Base-by-base conservation (phyloP, 2,888 invertebrate genomes). In the Caenorhabditis sp. region DNA sequence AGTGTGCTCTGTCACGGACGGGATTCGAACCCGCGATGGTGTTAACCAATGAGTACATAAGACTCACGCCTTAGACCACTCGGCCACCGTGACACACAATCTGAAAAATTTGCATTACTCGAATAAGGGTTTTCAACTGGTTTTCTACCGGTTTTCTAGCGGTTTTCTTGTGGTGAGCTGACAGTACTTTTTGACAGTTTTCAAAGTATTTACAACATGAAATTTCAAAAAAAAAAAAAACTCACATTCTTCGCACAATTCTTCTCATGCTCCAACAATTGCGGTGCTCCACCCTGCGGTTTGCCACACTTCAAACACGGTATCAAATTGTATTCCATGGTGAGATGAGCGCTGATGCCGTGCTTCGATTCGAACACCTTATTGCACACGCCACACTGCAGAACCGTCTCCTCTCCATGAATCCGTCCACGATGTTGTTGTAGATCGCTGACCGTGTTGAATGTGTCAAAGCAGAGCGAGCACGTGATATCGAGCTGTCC, bases 21-120 rank as follows among this genome's bases (percentile, higher is more conserved):
- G 68, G 68, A 68, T 59, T 68, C 68, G 68, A 68, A 68, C 68
- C 68, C 68, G 68, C 68, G 68, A 59, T 63, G 68, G 68, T 62
- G 19, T 59, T 10, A 24, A 53, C 68, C 62, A 68, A 63, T 62
- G 68, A 68, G 68, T 63, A 31, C 68, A 63, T 68, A 68, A 63
- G 68, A 63, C 68, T 54, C 68, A 62, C 68, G 68, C 68, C 68
- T 68, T 68, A 53, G 68, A 67, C 67, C 67, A 36, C 67, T 67
- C 67, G 67, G 67, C 67, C 67, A 67, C 62, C 67, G 67, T 62
- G 67, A 62, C 67, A 37, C 26, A 53, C 43, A 67, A 17, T 62
- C 67, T 62, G 67, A 67, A 67, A 43, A 62, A 36, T 62, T 37
- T 37, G 58, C 58, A 58, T 43, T 17, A 3, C 17, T 17, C 14